These are phyloP conservation scores for Cyphomyrus discorhynchus DNA, from an alignment of 2,113 vertebrate species.

Conservation along the genomic window DNA sequence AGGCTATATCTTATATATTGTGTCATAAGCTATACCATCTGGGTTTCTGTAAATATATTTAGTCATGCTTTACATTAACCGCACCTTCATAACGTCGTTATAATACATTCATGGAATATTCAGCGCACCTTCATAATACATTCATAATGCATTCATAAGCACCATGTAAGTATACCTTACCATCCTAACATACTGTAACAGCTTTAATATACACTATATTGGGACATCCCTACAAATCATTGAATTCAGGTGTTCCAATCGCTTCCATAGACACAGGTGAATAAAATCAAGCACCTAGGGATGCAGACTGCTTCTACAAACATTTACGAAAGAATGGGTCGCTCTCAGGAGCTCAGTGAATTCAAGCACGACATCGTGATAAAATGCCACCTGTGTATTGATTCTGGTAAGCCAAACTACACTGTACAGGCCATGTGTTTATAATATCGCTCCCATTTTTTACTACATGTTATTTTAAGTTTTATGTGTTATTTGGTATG, in stretches of 20 bases:
- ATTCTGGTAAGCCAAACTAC: background rate
- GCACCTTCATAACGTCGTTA: background rate
- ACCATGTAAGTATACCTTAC: background rate
- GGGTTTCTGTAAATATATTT: background rate
- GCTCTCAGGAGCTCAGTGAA: too few relatives aligned
- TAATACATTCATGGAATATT: too few relatives aligned
- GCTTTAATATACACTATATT: too few relatives aligned
- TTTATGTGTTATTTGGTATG: background rate
- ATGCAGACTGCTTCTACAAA: too few relatives aligned
- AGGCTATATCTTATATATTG: background rate
- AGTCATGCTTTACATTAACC: background rate
- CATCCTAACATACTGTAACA: too few relatives aligned
- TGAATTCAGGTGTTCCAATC: too few relatives aligned
- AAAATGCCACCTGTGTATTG: background rate
- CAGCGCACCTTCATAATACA: too few relatives aligned
- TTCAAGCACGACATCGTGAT: too few relatives aligned
- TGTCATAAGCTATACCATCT: background rate
- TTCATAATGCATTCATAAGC: background rate
- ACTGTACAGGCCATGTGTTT: background rate
- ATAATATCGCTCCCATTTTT: background rate
- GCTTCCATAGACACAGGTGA: too few relatives aligned
- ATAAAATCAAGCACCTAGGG: too few relatives aligned
- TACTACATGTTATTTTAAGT: background rate
- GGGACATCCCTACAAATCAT: too few relatives aligned
- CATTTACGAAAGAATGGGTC: too few relatives aligned